These are phyloP conservation scores for Agrilus mali DNA, from an alignment of 2,888 invertebrate species.

Conservation along the genomic window DNA sequence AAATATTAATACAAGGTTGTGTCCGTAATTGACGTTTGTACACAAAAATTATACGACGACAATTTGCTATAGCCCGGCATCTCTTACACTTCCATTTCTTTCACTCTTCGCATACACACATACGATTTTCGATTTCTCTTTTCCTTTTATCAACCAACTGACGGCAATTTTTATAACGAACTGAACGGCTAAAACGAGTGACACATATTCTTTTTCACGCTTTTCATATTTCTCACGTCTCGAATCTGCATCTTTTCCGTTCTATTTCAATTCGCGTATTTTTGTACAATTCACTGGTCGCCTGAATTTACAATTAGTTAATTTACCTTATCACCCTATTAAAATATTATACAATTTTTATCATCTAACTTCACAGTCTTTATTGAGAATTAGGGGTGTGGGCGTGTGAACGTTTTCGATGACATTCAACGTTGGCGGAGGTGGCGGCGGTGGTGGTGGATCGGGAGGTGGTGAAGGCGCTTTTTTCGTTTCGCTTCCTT, in stretches of 20 bases:
- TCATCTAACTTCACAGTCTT: slow-evolving; percentile 85
- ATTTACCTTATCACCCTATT: slow-evolving; percentile 5
- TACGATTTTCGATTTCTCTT: no score
- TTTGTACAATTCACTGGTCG: slow-evolving; percentile 28
- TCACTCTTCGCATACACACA: no score
- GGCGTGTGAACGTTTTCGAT: slow-evolving; percentile 21
- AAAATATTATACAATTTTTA: slow-evolving; percentile 36
- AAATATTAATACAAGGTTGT: slow-evolving; percentile 39
- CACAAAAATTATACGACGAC: slow-evolving; percentile 28
- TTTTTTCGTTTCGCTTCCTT: slow-evolving; percentile 21
- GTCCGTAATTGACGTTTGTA: slow-evolving; percentile 44
- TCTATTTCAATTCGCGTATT: slow-evolving; percentile 12
- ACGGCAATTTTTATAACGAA: no score
- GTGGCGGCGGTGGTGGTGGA: slow-evolving; percentile 12
- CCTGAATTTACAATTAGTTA: slow-evolving; percentile 23
- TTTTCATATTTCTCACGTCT: no score
- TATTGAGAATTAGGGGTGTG: slow-evolving; percentile 50
- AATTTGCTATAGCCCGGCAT: slow-evolving; percentile 13
- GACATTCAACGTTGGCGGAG: slow-evolving; percentile 11
- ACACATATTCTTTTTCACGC: no score
- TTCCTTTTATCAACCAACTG: no score
- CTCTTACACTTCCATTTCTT: no score
- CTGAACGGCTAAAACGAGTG: no score
- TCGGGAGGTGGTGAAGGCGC: slow-evolving; percentile 24
- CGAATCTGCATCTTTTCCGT: no score